These are phyloP conservation scores for Dynastes tityus DNA, from an alignment of 2,888 invertebrate genomes.

Conservation along the genomic window DNA sequence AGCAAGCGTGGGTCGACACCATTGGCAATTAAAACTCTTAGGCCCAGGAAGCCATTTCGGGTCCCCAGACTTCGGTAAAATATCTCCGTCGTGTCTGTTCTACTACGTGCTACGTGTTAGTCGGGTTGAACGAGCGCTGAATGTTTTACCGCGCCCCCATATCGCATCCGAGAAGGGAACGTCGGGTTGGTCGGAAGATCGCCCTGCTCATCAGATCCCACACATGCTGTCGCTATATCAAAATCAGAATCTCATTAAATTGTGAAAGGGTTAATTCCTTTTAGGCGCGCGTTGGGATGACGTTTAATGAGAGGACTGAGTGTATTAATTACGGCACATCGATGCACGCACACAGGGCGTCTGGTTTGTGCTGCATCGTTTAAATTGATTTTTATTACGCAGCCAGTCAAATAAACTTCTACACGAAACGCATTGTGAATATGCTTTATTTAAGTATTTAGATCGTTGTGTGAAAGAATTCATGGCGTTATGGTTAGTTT, in stretches of 20 bases:
- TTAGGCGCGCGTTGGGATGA: constrained; percentile 45
- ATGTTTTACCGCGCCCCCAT: constrained; percentile 32
- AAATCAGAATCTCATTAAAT: constrained; percentile 51
- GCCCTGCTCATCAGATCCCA: constrained; percentile 36
- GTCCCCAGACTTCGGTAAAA: constrained; percentile 52
- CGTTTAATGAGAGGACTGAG: constrained; percentile 48
- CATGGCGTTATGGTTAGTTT: background rate
- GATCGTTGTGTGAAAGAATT: constrained; percentile 17
- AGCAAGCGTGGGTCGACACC: constrained; percentile 61
- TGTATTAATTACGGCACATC: constrained; percentile 48
- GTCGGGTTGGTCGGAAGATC: background rate
- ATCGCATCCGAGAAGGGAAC: constrained; percentile 16
- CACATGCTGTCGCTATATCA: constrained; percentile 50
- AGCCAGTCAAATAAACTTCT: constrained; percentile 42
- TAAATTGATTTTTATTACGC: constrained; percentile 45
- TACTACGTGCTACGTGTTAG: background rate
- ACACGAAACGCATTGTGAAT: constrained; percentile 8
- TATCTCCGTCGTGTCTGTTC: constrained; percentile 43
- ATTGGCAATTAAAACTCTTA: constrained; percentile 63
- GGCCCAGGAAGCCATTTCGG: constrained; percentile 62
- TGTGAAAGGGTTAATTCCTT: constrained; percentile 50
- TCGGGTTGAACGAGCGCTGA: constrained; percentile 27
- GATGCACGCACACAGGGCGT: constrained; percentile 34
- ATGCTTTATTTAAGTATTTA: constrained; percentile 11
- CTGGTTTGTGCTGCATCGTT: constrained; percentile 42